These are phyloP conservation scores for Fratercula arctica DNA, from an alignment of 2,797 vertebrate species.

Conservation along the genomic window DNA sequence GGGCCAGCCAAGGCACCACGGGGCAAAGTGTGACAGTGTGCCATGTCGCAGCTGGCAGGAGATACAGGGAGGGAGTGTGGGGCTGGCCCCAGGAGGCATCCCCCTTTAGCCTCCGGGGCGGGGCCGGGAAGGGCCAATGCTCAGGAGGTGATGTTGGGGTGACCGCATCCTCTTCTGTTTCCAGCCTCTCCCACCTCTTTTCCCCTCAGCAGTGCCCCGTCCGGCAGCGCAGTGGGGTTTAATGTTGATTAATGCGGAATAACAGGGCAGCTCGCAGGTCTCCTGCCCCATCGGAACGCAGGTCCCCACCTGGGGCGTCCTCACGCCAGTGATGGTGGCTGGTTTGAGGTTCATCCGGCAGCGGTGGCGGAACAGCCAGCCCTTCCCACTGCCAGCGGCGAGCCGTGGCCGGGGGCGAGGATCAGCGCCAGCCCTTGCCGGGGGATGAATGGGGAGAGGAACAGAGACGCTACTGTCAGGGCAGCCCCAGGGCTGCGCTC, in stretches of 20 bases:
- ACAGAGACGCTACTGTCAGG: constrained; percentile 10
- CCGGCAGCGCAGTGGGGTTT: background rate
- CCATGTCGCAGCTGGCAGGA: background rate
- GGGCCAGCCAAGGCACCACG: accelerated
- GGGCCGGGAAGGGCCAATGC: background rate
- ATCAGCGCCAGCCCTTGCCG: background rate
- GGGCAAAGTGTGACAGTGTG: accelerated
- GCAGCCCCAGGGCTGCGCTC: background rate
- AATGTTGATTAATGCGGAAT: background rate
- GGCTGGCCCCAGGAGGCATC: background rate
- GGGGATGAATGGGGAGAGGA: background rate
- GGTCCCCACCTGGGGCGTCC: background rate
- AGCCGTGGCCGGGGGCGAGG: background rate
- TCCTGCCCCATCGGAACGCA: background rate
- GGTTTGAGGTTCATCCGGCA: background rate
- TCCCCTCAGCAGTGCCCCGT: background rate
- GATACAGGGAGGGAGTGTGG: background rate
- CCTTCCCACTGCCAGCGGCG: background rate
- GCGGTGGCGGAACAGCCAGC: background rate
- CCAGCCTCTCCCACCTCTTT: background rate
- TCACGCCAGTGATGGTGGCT: background rate
- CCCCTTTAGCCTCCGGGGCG: accelerated
- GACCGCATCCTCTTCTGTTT: background rate
- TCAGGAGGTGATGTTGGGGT: background rate
- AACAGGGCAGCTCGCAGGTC: accelerated